Evolutionary conservation across 2,113 vertebrate genomes (phyloP).

Genomic region (Serinus canaria): DNA sequence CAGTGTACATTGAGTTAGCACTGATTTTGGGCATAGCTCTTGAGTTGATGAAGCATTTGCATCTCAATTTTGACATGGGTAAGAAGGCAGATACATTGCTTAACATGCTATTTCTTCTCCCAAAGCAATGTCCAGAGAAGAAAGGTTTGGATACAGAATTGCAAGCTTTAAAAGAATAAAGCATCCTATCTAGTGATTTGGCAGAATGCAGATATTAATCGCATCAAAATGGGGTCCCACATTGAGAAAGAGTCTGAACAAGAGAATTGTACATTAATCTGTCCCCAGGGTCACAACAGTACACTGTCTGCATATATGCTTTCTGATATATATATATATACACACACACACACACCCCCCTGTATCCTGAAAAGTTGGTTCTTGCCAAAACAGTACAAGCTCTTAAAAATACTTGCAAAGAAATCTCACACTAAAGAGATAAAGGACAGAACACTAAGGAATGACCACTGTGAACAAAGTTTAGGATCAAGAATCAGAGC

Average conservation of each 20-base stretch:
- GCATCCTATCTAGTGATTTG: background rate
- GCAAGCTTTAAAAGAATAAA: background rate
- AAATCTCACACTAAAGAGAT: background rate
- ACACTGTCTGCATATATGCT: background rate
- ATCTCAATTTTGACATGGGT: background rate
- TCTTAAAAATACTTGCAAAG: background rate
- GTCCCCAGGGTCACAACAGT: background rate
- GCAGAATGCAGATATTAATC: background rate
- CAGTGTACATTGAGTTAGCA: background rate
- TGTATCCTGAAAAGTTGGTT: background rate
- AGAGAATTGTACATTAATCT: background rate
- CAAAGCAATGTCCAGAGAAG: background rate
- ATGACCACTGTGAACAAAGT: background rate
- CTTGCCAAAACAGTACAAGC: background rate
- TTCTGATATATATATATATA: background rate
- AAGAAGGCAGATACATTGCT: background rate
- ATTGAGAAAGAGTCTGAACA: background rate
- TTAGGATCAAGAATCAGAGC: background rate
- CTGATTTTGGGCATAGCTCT: background rate
- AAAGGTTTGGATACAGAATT: background rate
- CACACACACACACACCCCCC: accelerated
- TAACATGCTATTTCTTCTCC: background rate
- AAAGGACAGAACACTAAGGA: background rate
- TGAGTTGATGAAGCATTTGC: background rate
- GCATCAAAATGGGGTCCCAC: background rate